These are phyloP conservation scores for Polyploca ridens DNA, from an alignment of 2,888 invertebrate genomes.

Conservation along the genomic window DNA sequence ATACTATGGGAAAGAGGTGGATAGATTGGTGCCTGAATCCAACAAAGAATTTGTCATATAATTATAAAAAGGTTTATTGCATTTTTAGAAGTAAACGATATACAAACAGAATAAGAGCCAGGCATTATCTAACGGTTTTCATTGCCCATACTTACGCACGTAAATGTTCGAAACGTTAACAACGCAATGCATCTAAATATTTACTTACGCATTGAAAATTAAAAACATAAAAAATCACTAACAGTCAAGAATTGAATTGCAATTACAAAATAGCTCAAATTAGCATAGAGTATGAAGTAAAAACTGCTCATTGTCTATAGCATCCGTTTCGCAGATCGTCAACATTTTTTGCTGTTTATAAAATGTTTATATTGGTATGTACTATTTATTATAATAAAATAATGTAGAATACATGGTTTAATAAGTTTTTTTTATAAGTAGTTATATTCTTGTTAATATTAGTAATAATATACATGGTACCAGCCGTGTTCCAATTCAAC, in stretches of 20 bases:
- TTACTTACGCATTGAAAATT: constrained; percentile 28
- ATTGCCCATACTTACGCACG: neutral
- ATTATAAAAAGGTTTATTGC: too few relatives aligned
- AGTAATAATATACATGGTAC: neutral
- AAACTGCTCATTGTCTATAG: constrained; percentile 46
- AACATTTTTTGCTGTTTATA: constrained; percentile 39
- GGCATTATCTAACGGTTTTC: too few relatives aligned
- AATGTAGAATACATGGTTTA: neutral
- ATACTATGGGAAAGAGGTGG: too few relatives aligned
- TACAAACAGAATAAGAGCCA: too few relatives aligned
- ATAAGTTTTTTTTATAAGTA: neutral
- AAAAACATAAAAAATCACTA: constrained; percentile 36
- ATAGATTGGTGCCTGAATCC: too few relatives aligned
- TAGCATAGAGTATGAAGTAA: constrained; percentile 51
- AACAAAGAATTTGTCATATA: too few relatives aligned
- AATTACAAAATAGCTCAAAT: constrained; percentile 50
- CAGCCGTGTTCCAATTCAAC: neutral
- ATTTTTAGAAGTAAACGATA: too few relatives aligned
- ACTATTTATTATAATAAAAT: neutral
- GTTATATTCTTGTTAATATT: too few relatives aligned
- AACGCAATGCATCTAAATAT: constrained; percentile 21
- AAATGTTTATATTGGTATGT: neutral
- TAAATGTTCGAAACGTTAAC: neutral
- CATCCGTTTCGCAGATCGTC: constrained; percentile 44
- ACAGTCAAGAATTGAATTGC: constrained; percentile 49